Percentiles rank a stretch among this genome's conserved stretches.
Conservation (phyloP, 35 echinoderm and acorn worm genomes). For the Ophiothrix spiculata region DNA sequence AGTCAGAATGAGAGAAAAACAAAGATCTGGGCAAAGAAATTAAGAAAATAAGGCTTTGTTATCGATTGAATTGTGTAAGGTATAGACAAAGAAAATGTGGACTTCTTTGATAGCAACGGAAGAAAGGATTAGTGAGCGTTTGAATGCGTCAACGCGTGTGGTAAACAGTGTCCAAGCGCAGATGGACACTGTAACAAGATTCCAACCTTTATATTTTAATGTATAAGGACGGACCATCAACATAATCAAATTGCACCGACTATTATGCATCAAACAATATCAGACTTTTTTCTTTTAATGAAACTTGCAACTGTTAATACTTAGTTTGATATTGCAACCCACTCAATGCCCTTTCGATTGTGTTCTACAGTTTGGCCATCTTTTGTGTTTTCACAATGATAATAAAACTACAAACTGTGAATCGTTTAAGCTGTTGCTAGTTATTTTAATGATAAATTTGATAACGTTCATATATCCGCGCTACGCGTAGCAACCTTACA, state of each 20-base stretch:
- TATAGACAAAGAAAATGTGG: background rate
- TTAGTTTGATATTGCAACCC: too few relatives aligned
- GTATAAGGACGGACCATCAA: background rate
- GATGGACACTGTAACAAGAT: background rate
- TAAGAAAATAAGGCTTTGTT: constrained; percentile 12
- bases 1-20: constrained; percentile 6
- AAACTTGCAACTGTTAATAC: too few relatives aligned
- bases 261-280: background rate
- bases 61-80: background rate
- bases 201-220: background rate
- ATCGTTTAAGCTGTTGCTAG: too few relatives aligned
- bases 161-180: background rate
- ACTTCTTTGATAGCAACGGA: background rate
- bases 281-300: too few relatives aligned
- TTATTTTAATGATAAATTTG: too few relatives aligned
- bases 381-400: too few relatives aligned
- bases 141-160: background rate
- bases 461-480: too few relatives aligned
- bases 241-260: background rate
- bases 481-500: too few relatives aligned
- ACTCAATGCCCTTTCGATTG: too few relatives aligned
- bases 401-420: too few relatives aligned
- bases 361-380: too few relatives aligned
- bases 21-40: background rate
- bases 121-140: background rate